Evolutionary conservation across 2,113 vertebrate species (phyloP).

Genomic region (Cathartes aura): DNA sequence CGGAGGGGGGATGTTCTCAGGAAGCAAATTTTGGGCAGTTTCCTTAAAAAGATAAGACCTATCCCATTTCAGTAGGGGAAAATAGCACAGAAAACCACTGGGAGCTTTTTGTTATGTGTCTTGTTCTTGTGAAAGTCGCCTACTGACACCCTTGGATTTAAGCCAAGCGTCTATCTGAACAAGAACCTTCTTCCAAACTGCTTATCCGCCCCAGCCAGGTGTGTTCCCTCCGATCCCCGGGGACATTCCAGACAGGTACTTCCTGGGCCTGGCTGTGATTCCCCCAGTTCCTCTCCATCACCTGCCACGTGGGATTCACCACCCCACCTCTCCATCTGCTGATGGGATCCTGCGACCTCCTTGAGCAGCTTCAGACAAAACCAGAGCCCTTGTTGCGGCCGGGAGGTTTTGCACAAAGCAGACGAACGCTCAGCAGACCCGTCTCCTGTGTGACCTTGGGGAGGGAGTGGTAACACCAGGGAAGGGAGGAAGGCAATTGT

Average conservation of each 20-base stretch:
- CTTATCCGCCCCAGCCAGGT: neutral
- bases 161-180: constrained; percentile 1
- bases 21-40: neutral
- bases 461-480: neutral
- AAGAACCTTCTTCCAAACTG: constrained; percentile 1
- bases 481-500: neutral
- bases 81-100: neutral
- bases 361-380: neutral
- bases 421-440: neutral
- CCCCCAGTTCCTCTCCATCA: neutral
- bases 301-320: neutral
- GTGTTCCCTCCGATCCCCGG: neutral
- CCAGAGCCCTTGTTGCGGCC: fast-evolving
- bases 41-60: constrained; percentile 25
- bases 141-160: constrained; percentile 23
- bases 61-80: neutral
- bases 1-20: neutral
- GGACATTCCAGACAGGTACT: constrained; percentile 19
- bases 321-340: neutral
- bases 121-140: neutral
- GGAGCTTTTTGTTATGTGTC: neutral
- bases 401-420: neutral
- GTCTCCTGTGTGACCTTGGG: neutral
- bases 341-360: neutral
- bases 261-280: constrained; percentile 33